Evolutionary conservation across 2,113 vertebrate genomes (phyloP), one percentile per base, ranked within the genome.

Genomic region (Corythornis cristatus): DNA sequence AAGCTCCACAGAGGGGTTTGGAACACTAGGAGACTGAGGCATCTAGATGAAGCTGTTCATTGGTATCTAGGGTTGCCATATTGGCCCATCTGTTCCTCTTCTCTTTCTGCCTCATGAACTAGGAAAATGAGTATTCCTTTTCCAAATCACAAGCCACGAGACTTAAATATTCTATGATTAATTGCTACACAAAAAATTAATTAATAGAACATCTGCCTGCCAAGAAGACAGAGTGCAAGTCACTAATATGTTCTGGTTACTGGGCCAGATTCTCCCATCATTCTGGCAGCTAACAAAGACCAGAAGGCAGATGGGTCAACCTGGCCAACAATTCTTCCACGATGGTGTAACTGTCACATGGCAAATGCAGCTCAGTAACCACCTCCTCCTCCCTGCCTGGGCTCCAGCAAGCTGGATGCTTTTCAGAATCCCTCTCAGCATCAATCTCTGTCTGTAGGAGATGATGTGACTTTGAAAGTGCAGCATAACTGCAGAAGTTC

Each of bases 161-260:
- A 88, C 37, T 93, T 91, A 94, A 93, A 95, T 88, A 88, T 83
- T 91, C 42, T 11, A 56, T 96, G 93, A 95, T 93, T 45, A 94
- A 96, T 96, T 89, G 64, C 79, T 88, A 76, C 72, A 90, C 79
- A 86, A 96, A 94, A 85, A 90, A 88, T 9, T 76, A 93, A 96
- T 94, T 93, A 96, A 94, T 81, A 93, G 76, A 95, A 94, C 92
- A 94, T 93, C 96, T 96, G 92, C 79, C 76, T 96, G 93, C 90
- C 90, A 94, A 88, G 78, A 95, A 94, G 88, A 96, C 4, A 42
- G 64, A 94, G 79, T 94, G 64, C 43, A 62, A 89, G 75, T 46
- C 83, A 70, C 85, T 83, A 85, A 88, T 26, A 28, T 2, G 28
- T 83, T 80, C 6, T 62, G 85, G 67, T 21, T 91, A 29, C 33